Evolutionary conservation across 30 jellyfish, hydroid and myxozoan species (phyloP).

Genomic region (Aurelia coerulea): DNA sequence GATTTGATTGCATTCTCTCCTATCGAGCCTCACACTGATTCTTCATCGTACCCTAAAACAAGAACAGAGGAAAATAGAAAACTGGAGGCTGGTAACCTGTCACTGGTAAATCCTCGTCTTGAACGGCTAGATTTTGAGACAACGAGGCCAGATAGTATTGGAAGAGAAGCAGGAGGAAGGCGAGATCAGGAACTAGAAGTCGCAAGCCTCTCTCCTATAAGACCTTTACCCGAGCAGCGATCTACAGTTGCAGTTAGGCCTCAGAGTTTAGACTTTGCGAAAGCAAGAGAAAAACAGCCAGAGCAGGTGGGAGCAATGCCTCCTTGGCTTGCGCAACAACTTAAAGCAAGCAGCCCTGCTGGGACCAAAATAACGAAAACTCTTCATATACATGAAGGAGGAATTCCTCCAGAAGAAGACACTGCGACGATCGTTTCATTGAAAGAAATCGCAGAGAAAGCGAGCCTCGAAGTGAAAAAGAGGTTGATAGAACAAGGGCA

Average conservation of each 20-base stretch:
- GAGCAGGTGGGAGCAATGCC: constrained; percentile 45
- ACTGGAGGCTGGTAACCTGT: too few relatives aligned
- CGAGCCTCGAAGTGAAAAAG: constrained; percentile 46
- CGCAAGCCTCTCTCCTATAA: too few relatives aligned
- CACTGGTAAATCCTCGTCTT: too few relatives aligned
- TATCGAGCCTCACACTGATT: neutral
- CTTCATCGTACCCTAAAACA: neutral
- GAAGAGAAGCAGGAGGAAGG: too few relatives aligned
- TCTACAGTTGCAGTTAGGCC: too few relatives aligned
- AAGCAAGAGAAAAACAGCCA: neutral
- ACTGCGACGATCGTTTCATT: constrained; percentile 32
- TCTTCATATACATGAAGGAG: constrained; percentile 46
- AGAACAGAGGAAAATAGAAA: neutral
- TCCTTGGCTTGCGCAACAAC: constrained; percentile 92
- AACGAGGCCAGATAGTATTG: too few relatives aligned
- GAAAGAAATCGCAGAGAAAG: constrained; percentile 54
- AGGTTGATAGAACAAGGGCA: constrained; percentile 27
- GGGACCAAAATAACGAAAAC: constrained; percentile 47
- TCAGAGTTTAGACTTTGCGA: neutral
- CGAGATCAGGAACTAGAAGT: too few relatives aligned
- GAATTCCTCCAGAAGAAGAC: constrained; percentile 29
- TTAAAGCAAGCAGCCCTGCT: constrained; percentile 87
- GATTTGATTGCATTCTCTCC: constrained; percentile 10
- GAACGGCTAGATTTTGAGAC: too few relatives aligned
- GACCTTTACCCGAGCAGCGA: too few relatives aligned